These are phyloP conservation scores for Heliconius ethilla DNA, from an alignment of 2,888 invertebrate genomes.

Conservation along the genomic window DNA sequence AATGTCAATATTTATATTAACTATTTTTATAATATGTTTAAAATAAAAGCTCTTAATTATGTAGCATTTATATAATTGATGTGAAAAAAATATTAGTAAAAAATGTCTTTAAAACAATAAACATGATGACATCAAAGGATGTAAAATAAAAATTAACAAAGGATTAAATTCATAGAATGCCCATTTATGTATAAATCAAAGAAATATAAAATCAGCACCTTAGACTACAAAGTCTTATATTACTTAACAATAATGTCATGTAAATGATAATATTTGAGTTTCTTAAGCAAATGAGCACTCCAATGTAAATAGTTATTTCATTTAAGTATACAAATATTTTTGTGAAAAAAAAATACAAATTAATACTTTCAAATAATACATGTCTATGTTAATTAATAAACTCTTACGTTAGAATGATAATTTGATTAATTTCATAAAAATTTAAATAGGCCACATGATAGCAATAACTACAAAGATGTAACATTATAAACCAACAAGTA, in stretches of 20 bases:
- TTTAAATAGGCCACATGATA: conserved; percentile 69
- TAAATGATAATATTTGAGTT: conserved; percentile 42
- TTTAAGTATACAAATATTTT: conserved; percentile 46
- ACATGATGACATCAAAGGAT: conserved; percentile 59
- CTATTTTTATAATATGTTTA: conserved; percentile 43
- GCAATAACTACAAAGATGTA: conserved; percentile 67
- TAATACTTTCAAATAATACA: conserved; percentile 79
- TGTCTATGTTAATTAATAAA: conserved; percentile 75
- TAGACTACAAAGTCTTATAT: conserved; percentile 42
- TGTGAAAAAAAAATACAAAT: conserved; percentile 55
- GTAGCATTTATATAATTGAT: conserved; percentile 75
- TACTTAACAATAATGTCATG: conserved; percentile 49
- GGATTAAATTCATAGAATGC: conserved; percentile 53
- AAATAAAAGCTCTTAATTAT: conserved; percentile 53
- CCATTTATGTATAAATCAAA: conserved; percentile 51
- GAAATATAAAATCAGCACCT: conserved; percentile 49
- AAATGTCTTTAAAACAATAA: conserved; percentile 75
- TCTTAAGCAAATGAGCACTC: conserved; percentile 47
- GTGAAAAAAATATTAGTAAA: conserved; percentile 72
- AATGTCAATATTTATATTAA: no score
- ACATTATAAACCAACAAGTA: conserved; percentile 68
- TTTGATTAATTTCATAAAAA: conserved; percentile 62
- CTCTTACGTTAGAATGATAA: conserved; percentile 69
- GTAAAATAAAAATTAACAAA: conserved; percentile 59
- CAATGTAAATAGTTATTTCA: conserved; percentile 32